A percentile compares a stretch with the other conserved stretches of the same genome.
Conservation (phyloP, 2,113 vertebrate species). For the Circaetus gallicus region DNA sequence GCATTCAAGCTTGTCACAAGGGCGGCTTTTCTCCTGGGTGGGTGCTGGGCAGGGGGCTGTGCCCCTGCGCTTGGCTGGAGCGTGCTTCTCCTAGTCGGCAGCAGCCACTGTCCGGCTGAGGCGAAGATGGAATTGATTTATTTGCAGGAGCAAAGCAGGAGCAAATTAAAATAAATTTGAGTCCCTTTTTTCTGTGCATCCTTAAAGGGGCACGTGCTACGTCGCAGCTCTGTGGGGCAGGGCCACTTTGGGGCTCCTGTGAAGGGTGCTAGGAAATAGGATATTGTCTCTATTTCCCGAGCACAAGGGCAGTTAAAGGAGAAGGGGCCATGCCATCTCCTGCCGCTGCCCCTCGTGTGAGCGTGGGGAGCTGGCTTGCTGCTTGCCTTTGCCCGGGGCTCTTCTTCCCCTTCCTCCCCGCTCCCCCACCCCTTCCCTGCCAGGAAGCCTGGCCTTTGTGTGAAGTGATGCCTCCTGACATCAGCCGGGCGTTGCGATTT, state of each 20-base stretch:
- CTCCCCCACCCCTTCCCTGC: slow-evolving; percentile 3
- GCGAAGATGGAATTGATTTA: not conserved
- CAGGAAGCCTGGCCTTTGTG: slow-evolving; percentile 48
- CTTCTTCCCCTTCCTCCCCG: slow-evolving; percentile 37
- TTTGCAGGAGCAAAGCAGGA: not conserved
- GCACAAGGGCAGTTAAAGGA: not conserved
- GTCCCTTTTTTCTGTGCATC: not conserved
- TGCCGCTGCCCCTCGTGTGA: not conserved
- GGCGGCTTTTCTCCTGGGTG: not conserved
- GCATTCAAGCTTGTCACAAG: not conserved
- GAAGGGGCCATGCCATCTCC: not conserved
- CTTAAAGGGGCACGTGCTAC: not conserved
- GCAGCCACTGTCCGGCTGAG: not conserved
- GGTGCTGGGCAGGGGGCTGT: not conserved
- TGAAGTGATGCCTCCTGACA: slow-evolving; percentile 62
- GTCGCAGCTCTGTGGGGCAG: not conserved
- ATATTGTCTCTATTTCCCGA: not conserved
- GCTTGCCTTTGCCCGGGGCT: slow-evolving; percentile 37
- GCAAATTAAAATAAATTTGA: not conserved
- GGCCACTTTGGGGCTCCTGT: not conserved
- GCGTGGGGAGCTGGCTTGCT: not conserved
- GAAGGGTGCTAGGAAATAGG: not conserved
- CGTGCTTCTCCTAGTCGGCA: not conserved
- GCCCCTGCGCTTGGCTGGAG: fast-evolving
- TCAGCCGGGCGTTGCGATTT: slow-evolving; percentile 19